Base-by-base conservation (phyloP, 2,888 invertebrate species). In the Onthophagus sagittarius region DNA sequence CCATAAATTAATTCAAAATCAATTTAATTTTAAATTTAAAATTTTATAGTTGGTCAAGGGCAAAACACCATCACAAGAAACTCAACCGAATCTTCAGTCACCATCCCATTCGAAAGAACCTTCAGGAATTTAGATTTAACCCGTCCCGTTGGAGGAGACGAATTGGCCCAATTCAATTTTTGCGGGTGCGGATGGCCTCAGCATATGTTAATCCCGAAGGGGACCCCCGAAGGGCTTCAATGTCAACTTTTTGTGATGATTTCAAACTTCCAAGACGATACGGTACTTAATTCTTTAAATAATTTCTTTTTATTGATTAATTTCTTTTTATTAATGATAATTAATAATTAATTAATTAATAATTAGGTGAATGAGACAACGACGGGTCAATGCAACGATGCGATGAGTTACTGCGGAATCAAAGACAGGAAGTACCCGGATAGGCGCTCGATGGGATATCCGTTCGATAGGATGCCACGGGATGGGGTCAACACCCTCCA, bases 181-280 rank as follows among this genome's bases (percentile, higher is more conserved):
- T 96, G 95, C 86, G 95, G 95, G 75, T 96, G 95, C 80, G 94
- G 95, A 71, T 95, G 95, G 94, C 95, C 95, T 0, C 91, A 94
- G 75, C 94, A 95, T 84, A 89, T 95, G 89, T 87, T 94, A 5
- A 78, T 94, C 53, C 93, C 94, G 0, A 92, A 90, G 84, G 95
- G 95, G 2, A 90, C 84, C 3, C 80, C 87, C 0, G 86, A 88
- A 74, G 94, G 94, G 0, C 90, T 88, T 84, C 85, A 87, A 0
- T 89, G 91, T 80, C 90, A 93, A 77, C 85, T 94, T 63, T 94
- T 93, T 83, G 91, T 89, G 63, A 94, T 94, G 93, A 87, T 94
- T 74, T 92, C 94, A 72, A 90, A 94, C 80, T 84, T 92, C 90
- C 84, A 85, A 84, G 1, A 88, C 89, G 94, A 95, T 80, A 85